phyloP scores from a whole-genome alignment of 2,113 vertebrate species.

The Ginglymostoma cirratum region DNA sequence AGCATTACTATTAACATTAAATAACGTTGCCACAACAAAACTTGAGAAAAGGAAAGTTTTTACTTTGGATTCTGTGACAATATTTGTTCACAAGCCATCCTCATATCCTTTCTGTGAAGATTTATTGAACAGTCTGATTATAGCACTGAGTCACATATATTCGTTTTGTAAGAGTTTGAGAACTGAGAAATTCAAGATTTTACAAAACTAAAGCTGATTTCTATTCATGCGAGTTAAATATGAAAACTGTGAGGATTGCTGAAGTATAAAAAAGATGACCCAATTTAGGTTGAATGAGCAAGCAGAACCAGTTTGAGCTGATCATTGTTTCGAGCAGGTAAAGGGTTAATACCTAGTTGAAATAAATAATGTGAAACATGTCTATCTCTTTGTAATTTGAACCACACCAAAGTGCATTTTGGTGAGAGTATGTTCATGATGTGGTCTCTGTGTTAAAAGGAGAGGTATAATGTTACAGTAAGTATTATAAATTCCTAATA shows the following conservation, averaged over 20 bases:
- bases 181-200: background rate
- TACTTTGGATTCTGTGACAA: background rate
- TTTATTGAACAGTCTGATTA: background rate
- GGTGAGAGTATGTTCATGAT: background rate
- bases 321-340: background rate
- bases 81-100: background rate
- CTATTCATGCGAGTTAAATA: background rate
- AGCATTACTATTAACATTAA: background rate
- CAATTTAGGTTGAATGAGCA: background rate
- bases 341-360: conserved; percentile 10
- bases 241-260: background rate
- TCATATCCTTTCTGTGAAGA: background rate
- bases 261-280: background rate
- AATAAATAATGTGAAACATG: background rate
- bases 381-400: conserved; percentile 2
- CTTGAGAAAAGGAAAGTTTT: background rate
- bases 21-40: background rate
- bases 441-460: conserved; percentile 1
- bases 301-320: background rate
- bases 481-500: background rate
- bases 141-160: background rate
- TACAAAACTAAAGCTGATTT: background rate
- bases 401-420: background rate
- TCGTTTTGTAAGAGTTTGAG: background rate
- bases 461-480: background rate